phyloP scores from a whole-genome alignment of 2,113 vertebrate genomes.

The Microtus montanus region DNA sequence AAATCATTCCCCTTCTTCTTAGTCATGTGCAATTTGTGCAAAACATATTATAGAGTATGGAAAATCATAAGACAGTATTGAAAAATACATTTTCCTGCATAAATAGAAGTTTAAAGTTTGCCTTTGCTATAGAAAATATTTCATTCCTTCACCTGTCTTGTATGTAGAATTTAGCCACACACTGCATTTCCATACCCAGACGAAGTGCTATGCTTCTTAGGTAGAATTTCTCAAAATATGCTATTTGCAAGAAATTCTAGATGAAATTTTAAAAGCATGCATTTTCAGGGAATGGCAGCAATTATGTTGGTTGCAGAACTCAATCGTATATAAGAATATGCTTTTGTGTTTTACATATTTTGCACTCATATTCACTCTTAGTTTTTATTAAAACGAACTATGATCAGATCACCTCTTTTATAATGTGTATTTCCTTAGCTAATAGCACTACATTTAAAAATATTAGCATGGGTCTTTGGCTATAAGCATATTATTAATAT shows the following conservation, averaged over 20 bases:
- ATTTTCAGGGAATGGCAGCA: not conserved
- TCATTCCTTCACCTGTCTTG: slow-evolving; percentile 17
- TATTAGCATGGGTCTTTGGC: not conserved
- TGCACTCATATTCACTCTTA: not conserved
- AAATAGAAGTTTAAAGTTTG: slow-evolving; percentile 45
- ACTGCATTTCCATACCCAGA: slow-evolving; percentile 17
- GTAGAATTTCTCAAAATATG: not conserved
- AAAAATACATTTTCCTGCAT: slow-evolving; percentile 10
- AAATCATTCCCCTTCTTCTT: slow-evolving; percentile 13
- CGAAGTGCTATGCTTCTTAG: slow-evolving; percentile 1
- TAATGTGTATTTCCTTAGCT: not conserved
- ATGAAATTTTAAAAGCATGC: slow-evolving; percentile 25
- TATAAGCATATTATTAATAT: not conserved
- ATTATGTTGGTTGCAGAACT: not conserved
- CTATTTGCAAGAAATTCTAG: not conserved
- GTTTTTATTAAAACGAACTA: not conserved
- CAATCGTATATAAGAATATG: not conserved
- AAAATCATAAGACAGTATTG: not conserved
- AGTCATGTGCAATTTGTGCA: not conserved
- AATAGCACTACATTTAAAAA: slow-evolving; percentile 20
- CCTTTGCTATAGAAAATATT: slow-evolving; percentile 21
- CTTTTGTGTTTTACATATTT: slow-evolving; percentile 38
- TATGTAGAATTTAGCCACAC: slow-evolving; percentile 19
- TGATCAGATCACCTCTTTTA: not conserved
- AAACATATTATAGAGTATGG: not conserved